Percentiles rank a stretch among this genome's conserved stretches.
Evolutionary conservation across 2,797 vertebrate genomes (phyloP).

Genomic region (Peromyscus aztecus): DNA sequence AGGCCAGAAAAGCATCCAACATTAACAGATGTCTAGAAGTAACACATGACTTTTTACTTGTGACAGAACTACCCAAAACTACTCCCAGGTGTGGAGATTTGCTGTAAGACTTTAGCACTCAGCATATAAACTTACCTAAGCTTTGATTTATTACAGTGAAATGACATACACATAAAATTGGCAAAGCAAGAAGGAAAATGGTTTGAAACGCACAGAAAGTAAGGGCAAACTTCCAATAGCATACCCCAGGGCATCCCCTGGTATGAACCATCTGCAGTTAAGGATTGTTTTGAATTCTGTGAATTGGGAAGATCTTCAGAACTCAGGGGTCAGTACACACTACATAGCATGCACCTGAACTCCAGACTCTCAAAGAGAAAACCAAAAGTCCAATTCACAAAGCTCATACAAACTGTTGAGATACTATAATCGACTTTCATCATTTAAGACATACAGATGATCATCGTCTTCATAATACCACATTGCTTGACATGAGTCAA

Average conservation of each 20-base stretch:
- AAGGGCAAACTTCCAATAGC: neutral
- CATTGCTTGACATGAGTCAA: neutral
- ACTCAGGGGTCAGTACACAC: too few species aligned
- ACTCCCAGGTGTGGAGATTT: neutral
- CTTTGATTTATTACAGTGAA: neutral
- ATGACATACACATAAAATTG: neutral
- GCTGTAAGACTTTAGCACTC: neutral
- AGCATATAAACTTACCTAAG: neutral
- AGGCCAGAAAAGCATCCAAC: neutral
- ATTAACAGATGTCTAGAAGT: neutral
- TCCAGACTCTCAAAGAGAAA: neutral
- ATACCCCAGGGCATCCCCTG: neutral
- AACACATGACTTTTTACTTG: neutral
- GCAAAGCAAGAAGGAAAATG: neutral
- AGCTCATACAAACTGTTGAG: neutral
- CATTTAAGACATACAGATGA: neutral
- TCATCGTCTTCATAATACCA: neutral
- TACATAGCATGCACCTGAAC: neutral
- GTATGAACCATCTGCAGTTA: neutral
- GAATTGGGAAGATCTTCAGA: neutral
- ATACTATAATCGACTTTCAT: neutral
- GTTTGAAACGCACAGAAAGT: neutral
- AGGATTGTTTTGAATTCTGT: neutral
- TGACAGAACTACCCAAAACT: neutral
- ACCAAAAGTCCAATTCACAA: neutral